These are phyloP conservation scores for Agrotis ipsilon DNA, from an alignment of 2,888 invertebrate species.

Conservation along the genomic window DNA sequence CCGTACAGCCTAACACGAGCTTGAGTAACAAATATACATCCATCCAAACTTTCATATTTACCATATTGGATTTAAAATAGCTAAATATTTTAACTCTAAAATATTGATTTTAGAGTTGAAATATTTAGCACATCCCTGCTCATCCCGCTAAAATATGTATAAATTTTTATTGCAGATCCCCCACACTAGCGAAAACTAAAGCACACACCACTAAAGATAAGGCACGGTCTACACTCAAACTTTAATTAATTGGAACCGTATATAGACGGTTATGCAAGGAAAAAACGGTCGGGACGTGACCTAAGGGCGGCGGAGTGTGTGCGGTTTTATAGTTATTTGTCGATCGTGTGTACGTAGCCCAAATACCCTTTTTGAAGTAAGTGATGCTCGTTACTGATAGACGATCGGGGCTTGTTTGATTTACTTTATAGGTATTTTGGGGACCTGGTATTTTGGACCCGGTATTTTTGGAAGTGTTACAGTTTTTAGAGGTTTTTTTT, in stretches of 20 bases:
- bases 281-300: constrained; percentile 73
- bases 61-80: too few relatives aligned
- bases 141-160: constrained; percentile 45
- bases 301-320: constrained; percentile 59
- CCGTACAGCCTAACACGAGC: too few relatives aligned
- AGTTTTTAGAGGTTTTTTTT: too few relatives aligned
- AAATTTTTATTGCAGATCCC: constrained; percentile 46
- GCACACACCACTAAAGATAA: constrained; percentile 69
- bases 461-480: neutral
- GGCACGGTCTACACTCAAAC: constrained; percentile 77
- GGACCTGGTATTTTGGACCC: neutral
- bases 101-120: too few relatives aligned
- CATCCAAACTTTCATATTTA: too few relatives aligned
- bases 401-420: constrained; percentile 21
- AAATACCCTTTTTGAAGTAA: constrained; percentile 58
- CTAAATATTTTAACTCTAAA: neutral
- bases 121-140: too few relatives aligned
- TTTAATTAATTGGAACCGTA: constrained; percentile 76
- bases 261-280: constrained; percentile 71
- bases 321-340: constrained; percentile 62
- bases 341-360: constrained; percentile 59
- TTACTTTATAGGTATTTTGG: constrained; percentile 8
- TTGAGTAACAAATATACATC: too few relatives aligned
- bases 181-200: constrained; percentile 54
- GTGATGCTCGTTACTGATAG: constrained; percentile 42